Base-by-base conservation (phyloP, 1,140 invertebrate genomes). In the Eciton burchellii region DNA sequence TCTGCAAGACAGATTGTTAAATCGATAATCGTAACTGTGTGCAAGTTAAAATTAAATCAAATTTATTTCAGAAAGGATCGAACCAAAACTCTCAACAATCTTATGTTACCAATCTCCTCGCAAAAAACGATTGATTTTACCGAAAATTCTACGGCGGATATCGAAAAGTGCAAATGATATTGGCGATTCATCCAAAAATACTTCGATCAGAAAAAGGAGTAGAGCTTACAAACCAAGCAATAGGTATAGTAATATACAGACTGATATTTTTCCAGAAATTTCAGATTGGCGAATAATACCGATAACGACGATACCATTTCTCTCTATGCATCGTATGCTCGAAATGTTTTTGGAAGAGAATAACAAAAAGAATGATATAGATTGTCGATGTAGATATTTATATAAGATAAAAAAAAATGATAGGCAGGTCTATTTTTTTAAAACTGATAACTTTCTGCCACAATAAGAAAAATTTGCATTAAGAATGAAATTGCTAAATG, bases 221-320 rank as follows among this genome's bases (percentile, higher is more conserved):
- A 86, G 77, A 72, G 88, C 74, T 87, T 92, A 93, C 57, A 90
- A 84, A 65, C 90, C 91, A 12, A 90, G 86, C 57, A 91, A 89
- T 74, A 93, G 91, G 91, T 93, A 92, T 11, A 68, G 29, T 11
- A 24, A 71, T 45, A 21, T n/a, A 29, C 82, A 72, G 56, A 35
- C 47, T 8, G 12, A 45, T 0, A 24, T 45, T 57, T 73, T 56
- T 70, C 14, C 70, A 12, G 11, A 71, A 14, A 71, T 66, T 66
- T 68, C 56, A n/a, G n/a, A n/a, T n/a, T n/a, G 29, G 21, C 49
- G 57, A 86, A 72, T 45, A 54, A 49, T 24, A 49, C 65, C n/a
- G 45, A 9, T n/a, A 5, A 81, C 47, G 29, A 66, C 14, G 35
- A 72, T 14, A 60, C 35, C 16, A 6, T 14, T 57, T 26, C 45